Conservation (phyloP, 2,113 vertebrate species). For the Coregonus clupeaformis region DNA sequence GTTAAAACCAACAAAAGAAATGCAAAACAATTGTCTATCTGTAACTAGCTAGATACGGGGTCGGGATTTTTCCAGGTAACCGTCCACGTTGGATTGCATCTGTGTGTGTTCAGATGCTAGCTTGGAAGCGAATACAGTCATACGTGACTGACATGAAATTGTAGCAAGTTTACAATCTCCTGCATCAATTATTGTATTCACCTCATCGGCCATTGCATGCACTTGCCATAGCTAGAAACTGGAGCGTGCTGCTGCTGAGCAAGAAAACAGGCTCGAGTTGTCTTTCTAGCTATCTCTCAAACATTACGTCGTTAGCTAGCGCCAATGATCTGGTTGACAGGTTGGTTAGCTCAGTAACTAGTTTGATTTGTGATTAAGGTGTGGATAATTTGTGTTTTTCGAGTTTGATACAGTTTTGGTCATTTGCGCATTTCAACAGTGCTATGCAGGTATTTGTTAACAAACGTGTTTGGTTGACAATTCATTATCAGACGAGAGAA, state of each 20-base stretch:
- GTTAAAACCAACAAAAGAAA: no score
- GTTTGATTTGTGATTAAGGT: not conserved
- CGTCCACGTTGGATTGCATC: no score
- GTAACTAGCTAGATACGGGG: no score
- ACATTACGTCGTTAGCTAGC: not conserved
- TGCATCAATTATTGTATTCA: not conserved
- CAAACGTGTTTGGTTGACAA: not conserved
- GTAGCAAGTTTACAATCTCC: not conserved
- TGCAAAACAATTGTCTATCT: no score
- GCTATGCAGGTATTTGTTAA: not conserved
- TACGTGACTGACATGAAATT: not conserved
- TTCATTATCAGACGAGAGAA: not conserved
- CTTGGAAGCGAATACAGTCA: not conserved
- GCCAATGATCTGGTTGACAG: no score
- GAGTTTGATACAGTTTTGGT: not conserved
- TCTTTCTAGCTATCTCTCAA: not conserved
- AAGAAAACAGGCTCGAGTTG: not conserved
- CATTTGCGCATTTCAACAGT: not conserved
- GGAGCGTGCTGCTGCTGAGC: not conserved
- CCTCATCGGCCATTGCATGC: conserved; percentile 48
- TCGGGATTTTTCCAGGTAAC: no score
- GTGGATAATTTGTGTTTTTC: no score
- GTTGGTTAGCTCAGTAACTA: not conserved
- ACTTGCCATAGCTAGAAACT: conserved; percentile 13
- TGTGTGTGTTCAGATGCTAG: conserved; percentile 2